phyloP scores from a whole-genome alignment of 2,113 vertebrate genomes.

The Symphodus melops region DNA sequence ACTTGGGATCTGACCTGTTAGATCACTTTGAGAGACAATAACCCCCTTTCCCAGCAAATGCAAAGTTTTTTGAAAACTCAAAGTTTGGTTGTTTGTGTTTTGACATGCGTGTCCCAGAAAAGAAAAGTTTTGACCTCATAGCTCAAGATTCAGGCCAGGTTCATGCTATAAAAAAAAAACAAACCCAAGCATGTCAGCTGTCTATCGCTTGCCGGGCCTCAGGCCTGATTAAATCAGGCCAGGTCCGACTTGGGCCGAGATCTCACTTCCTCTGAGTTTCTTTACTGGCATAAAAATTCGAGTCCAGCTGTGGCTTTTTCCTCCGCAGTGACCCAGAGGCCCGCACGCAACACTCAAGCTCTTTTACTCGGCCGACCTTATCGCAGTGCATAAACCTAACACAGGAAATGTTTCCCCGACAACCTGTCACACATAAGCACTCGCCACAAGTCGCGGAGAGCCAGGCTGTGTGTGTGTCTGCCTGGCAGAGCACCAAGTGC shows the following conservation, averaged over 20 bases:
- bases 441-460: constrained; percentile 53
- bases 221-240: constrained; percentile 19
- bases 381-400: constrained; percentile 60
- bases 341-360: constrained; percentile 28
- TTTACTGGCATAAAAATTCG: constrained; percentile 18
- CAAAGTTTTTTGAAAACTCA: no score
- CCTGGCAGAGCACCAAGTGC: constrained; percentile 57
- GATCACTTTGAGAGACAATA: no score
- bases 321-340: constrained; percentile 22
- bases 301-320: constrained; percentile 39
- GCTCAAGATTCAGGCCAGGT: constrained; percentile 14
- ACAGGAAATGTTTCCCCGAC: constrained; percentile 60
- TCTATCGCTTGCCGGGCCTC: neutral
- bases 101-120: neutral
- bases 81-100: no score
- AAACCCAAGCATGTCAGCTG: constrained; percentile 5
- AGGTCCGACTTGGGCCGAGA: neutral
- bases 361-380: constrained; percentile 62
- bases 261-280: constrained; percentile 5
- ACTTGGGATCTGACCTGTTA: no score
- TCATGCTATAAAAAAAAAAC: neutral
- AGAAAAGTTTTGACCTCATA: neutral
- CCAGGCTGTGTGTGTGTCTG: constrained; percentile 11
- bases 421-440: constrained; percentile 68
- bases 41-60: no score